A percentile compares a stretch with the other conserved stretches of the same genome.
phyloP scores from a whole-genome alignment of 2,888 invertebrate species.

The Ophraella communa region DNA sequence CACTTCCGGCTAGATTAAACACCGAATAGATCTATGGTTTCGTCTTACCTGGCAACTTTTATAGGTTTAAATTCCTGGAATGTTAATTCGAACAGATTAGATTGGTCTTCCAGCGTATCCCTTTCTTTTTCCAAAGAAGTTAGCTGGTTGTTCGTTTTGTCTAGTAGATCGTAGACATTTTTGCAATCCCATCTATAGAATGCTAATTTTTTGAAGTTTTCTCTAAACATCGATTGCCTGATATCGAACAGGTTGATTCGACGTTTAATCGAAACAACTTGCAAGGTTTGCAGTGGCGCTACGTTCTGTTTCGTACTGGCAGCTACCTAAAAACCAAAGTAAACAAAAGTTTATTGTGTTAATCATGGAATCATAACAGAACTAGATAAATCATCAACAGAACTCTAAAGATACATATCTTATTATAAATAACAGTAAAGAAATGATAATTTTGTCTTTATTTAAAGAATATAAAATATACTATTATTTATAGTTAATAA shows the following conservation, averaged over 20 bases:
- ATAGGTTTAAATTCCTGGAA: constrained; percentile 83
- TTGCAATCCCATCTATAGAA: constrained; percentile 71
- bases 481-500: too few relatives aligned
- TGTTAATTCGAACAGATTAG: constrained; percentile 83
- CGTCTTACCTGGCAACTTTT: constrained; percentile 66
- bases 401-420: too few relatives aligned
- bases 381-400: too few relatives aligned
- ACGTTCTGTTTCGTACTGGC: constrained; percentile 85
- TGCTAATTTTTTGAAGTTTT: constrained; percentile 69
- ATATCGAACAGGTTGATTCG: constrained; percentile 82
- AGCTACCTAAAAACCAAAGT: constrained; percentile 61
- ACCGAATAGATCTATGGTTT: too few relatives aligned
- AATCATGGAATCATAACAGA: too few relatives aligned
- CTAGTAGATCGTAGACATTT: constrained; percentile 73
- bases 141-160: constrained; percentile 73
- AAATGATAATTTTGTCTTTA: too few relatives aligned
- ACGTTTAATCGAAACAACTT: constrained; percentile 86
- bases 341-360: too few relatives aligned
- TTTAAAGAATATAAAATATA: too few relatives aligned
- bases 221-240: constrained; percentile 77
- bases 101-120: constrained; percentile 72
- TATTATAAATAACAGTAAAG: too few relatives aligned
- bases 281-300: constrained; percentile 86
- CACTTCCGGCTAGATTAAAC: background rate
- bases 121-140: constrained; percentile 72